Percentiles rank a stretch among this genome's conserved stretches.
Evolutionary conservation across 2,797 vertebrate species (phyloP).

Genomic region (Sorex maritimensis): DNA sequence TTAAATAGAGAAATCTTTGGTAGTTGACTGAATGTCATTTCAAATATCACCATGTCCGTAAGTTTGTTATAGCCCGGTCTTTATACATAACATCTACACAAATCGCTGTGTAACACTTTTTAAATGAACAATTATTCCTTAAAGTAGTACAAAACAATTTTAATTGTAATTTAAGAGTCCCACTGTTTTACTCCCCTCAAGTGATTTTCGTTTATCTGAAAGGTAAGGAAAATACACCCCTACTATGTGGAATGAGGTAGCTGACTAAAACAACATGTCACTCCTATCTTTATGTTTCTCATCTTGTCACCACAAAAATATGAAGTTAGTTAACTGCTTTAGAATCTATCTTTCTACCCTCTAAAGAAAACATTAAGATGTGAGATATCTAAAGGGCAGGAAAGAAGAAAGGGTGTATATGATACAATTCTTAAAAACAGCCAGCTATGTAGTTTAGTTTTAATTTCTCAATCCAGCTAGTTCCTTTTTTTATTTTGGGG

Average conservation of each 20-base stretch:
- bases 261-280: neutral
- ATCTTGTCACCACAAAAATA: neutral
- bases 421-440: neutral
- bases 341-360: neutral
- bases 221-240: neutral
- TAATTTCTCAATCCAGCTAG: neutral
- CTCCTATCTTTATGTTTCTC: neutral
- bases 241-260: neutral
- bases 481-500: neutral
- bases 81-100: conserved; percentile 34
- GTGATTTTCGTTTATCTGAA: neutral
- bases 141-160: neutral
- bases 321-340: neutral
- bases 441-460: neutral
- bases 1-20: neutral
- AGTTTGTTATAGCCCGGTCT: neutral
- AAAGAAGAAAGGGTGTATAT: neutral
- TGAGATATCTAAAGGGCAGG: neutral
- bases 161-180: neutral
- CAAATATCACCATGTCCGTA: neutral
- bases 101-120: neutral
- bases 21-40: neutral
- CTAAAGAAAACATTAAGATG: neutral
- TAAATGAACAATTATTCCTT: neutral
- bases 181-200: conserved; percentile 39